Evolutionary conservation across 2,888 invertebrate species (phyloP), one percentile per base, ranked within the genome.

Genomic region (Lasius fuliginosus): DNA sequence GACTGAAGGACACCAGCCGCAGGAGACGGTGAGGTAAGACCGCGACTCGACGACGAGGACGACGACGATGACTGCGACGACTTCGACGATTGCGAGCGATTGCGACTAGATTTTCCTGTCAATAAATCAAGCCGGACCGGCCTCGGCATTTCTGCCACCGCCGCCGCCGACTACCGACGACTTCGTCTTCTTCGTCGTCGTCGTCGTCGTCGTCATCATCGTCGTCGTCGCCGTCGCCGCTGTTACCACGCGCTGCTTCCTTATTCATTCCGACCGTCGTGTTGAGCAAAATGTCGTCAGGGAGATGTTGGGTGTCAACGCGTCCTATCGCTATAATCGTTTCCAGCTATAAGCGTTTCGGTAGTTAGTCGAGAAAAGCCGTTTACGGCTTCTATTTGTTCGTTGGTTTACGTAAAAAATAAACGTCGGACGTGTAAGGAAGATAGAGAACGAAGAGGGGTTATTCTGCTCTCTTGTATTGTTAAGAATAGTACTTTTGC

Each of bases 41-140:
- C 65, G 83, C 69, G 69, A 67, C 73, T 65, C 77, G 36, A 83
- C 83, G n/a, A 49, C 46, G 46, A 49, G 15, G 46, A 49, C 62
- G 81, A 73, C 83, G 23, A 76, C 82, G 68, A 82, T 75, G 68
- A 83, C 83, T 81, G 42, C 83, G 79, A 81, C 65, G 77, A 69
- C 76, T 46, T n/a, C 46, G 69, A 71, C 33, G 40, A 62, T 40
- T 23, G 18, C 68, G 67, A 53, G 42, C 71, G 91, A 91, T 91
- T 90, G 86, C 92, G 93, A 94, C 94, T 94, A 94, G 94, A 94
- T 94, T 94, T 95, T 94, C 94, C 94, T 94, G 94, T 94, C 94
- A 93, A 95, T 95, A 95, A 95, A 95, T 95, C 95, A 94, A 94
- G 90, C 88, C 85, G 89, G 90, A 90, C 88, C 91, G 94, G 91